Conservation (phyloP, 64 coral and sea anemone genomes). For the Hydrozoanthus tunicans region DNA sequence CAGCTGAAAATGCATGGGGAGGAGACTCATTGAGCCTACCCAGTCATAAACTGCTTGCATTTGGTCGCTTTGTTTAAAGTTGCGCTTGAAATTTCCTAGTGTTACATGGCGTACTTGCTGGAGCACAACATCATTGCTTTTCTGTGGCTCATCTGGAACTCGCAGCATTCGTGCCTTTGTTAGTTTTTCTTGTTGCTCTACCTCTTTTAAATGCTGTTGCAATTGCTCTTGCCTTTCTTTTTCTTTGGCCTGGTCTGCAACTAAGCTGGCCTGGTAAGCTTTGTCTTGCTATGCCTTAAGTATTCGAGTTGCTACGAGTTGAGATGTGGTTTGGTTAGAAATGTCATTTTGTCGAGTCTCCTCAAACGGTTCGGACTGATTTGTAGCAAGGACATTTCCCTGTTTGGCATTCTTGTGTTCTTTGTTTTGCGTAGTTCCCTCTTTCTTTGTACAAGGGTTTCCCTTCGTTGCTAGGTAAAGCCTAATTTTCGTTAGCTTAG, state of each 20-base stretch:
- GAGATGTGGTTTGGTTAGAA: neutral
- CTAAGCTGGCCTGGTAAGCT: neutral
- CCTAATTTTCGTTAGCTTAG: constrained; percentile 8
- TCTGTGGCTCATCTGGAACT: constrained; percentile 18
- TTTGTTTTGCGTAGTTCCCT: neutral
- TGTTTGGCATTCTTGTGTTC: neutral
- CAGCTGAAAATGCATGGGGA: constrained; percentile 54
- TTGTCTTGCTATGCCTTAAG: neutral
- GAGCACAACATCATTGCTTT: constrained; percentile 7
- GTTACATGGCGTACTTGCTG: constrained; percentile 20
- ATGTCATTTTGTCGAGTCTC: neutral
- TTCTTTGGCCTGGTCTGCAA: constrained; percentile 18
- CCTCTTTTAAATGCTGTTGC: constrained; percentile 6
- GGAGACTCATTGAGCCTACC: constrained; percentile 40
- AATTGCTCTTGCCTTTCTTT: constrained; percentile 8
- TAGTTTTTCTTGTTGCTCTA: neutral
- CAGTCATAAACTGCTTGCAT: constrained; percentile 48
- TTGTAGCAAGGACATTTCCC: constrained; percentile 2
- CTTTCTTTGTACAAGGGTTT: neutral
- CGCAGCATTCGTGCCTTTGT: neutral
- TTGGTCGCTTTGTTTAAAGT: constrained; percentile 32
- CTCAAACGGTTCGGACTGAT: neutral
- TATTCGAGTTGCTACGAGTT: neutral
- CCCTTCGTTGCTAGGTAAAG: neutral
- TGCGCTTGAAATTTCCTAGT: constrained; percentile 24